Conservation (phyloP, 2,797 vertebrate species). For the Myiotriccus ornatus region DNA sequence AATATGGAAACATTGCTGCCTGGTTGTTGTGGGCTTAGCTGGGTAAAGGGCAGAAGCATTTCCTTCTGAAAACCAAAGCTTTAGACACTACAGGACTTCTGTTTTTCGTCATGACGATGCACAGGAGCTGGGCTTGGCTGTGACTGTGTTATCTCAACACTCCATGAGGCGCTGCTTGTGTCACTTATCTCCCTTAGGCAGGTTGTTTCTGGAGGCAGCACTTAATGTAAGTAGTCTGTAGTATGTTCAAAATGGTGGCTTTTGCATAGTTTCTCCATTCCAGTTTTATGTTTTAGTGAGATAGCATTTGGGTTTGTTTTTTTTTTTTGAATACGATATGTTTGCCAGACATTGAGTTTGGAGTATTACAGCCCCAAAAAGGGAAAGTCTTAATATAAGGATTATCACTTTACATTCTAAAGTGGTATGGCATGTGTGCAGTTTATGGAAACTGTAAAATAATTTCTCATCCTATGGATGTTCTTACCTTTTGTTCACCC, state of each 20-base stretch:
- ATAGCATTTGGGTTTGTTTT: neutral
- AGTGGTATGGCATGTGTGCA: neutral
- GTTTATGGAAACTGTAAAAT: neutral
- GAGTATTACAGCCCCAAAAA: neutral
- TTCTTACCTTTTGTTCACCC: neutral
- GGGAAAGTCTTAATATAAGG: neutral
- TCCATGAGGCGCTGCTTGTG: neutral
- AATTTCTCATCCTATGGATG: neutral
- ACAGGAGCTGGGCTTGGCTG: neutral
- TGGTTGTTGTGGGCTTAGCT: neutral
- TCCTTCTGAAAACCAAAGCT: neutral
- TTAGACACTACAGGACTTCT: neutral
- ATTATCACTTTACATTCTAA: neutral
- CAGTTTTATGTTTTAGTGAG: slow-evolving; percentile 41
- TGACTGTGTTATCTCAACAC: slow-evolving; percentile 31
- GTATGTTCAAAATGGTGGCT: neutral
- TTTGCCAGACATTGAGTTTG: neutral
- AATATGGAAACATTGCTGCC: neutral
- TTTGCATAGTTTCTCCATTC: neutral
- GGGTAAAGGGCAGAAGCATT: neutral
- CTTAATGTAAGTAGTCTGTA: neutral
- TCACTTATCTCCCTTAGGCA: slow-evolving; percentile 37
- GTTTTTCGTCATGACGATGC: neutral
- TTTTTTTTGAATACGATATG: neutral
- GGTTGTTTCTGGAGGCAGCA: neutral